Evolutionary conservation across 2,888 invertebrate genomes (phyloP), one percentile per base, ranked within the genome.

Genomic region (Aethes cnicana): DNA sequence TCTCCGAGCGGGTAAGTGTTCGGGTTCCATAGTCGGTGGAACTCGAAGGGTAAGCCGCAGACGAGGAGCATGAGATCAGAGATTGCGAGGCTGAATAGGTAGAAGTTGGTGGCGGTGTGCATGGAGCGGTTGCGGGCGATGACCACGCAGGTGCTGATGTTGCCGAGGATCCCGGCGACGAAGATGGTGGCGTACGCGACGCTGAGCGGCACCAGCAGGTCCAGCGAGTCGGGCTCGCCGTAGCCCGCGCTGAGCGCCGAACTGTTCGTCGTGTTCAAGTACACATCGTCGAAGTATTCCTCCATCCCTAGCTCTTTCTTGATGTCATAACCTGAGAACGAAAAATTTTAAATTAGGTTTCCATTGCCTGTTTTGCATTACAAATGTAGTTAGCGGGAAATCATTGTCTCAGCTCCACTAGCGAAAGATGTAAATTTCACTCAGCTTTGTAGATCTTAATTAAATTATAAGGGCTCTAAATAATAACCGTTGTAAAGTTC

Each of bases 101-200:
- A 96, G 74, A 94, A 95, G 80, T 96, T 96, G 3, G 96, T 96
- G 1, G 95, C 94, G 0, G 95, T 95, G 77, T 95, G 95, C 95
- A 96, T 95, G 56, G 94, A 93, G 48, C 92, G 91, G 71, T 95
- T 95, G 41, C 92, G 87, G 0, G 93, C 91, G 25, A 96, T 95
- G 3, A 96, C 95, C 6, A 95, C 89, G 71, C 95, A 95, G 0
- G 95, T 96, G 73, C 93, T 93, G 36, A 94, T 90, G 72, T 96
- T 96, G 1, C 96, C 95, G n/a, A 95, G 77, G 12, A 95, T 88
- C 0, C 95, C 95, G 2, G 93, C 92, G 26, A 95, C 74, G 72
- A 95, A 94, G 62, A 95, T 95, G 6, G 92, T 50, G 3, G 84
- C 81, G 77, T 95, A 96, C 9, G 92, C 79, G 8, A 93, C 70